Evolutionary conservation across 2,113 vertebrate species (phyloP), one percentile per base, ranked within the genome.

Genomic region (Porphyrio hochstetteri): DNA sequence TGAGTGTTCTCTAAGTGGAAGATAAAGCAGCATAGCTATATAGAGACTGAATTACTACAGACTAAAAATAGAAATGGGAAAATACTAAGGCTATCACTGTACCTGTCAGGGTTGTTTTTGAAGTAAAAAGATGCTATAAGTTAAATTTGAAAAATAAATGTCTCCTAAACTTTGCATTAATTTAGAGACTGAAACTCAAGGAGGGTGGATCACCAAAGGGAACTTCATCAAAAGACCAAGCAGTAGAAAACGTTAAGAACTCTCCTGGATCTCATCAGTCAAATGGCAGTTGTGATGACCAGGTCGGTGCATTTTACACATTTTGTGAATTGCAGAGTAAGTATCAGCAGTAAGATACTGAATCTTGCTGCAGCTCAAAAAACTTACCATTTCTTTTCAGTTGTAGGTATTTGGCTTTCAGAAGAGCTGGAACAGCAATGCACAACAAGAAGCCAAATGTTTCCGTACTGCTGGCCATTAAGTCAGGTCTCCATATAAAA

Each of bases 1-100:
- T 79, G 68, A 86, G 23, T 85, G 38, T 90, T 93, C 46, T 95
- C 64, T 95, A 83, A 94, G 79, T 84, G 85, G 68, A 67, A 96
- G 52, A 97, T 84, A 96, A 95, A 95, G 55, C 77, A 71, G 60
- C 29, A 75, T 55, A 83, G 16, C 46, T 92, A 46, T 85, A 29
- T 57, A 70, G 68, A 88, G 38, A 77, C 65, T 95, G 72, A 64
- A 46, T 94, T 96, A 74, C 86, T 89, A 46, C 56, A 65, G 71
- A 57, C 31, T 83, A 21, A 77, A 88, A 75, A 78, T 28, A 80
- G 71, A 82, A 86, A 70, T 17, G 93, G 52, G 38, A 85, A 78
- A 92, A 77, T 74, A 35, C 13, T 61, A 40, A 83, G 36, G 42
- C 56, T 90, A 4, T 81, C 33, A 42, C 28, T 82, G 69, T 82